A percentile compares a stretch with the other conserved stretches of the same genome.
Conservation (phyloP, 2,888 invertebrate genomes). For the Leptopilina myrica region DNA sequence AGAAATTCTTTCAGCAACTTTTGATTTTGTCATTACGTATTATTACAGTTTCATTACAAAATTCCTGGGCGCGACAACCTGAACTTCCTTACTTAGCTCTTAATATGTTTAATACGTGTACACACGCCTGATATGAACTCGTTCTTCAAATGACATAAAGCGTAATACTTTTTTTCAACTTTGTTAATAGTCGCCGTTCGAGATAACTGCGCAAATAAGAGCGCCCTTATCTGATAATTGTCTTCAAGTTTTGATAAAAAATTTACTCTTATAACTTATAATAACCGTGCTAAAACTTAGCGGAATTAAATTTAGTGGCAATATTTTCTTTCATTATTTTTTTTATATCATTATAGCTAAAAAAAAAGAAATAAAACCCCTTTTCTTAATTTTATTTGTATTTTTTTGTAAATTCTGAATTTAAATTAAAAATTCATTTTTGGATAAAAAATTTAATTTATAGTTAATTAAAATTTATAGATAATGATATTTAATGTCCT, state of each 20-base stretch:
- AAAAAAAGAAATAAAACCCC: too few relatives aligned
- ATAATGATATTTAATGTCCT: too few relatives aligned
- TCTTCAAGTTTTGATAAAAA: constrained; percentile 21
- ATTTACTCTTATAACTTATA: constrained; percentile 12
- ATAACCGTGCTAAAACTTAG: neutral
- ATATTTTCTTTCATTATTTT: neutral
- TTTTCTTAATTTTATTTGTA: too few relatives aligned
- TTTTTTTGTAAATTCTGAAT: too few relatives aligned
- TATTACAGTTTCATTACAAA: neutral
- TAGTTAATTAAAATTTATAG: too few relatives aligned
- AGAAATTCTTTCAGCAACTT: neutral
- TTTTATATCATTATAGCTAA: neutral
- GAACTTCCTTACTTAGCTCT: constrained; percentile 6
- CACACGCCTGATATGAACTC: constrained; percentile 2
- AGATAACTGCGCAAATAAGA: constrained; percentile 32
- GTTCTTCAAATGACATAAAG: constrained; percentile 32
- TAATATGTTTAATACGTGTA: neutral
- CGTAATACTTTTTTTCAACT: constrained; percentile 5
- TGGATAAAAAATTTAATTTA: too few relatives aligned
- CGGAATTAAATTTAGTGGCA: neutral
- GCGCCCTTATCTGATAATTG: constrained; percentile 36
- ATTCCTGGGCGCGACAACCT: neutral
- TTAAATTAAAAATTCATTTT: too few relatives aligned
- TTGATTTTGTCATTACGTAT: neutral
- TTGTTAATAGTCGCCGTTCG: neutral